These are phyloP conservation scores for Nannoperca obscura DNA, from an alignment of 2,797 vertebrate genomes.

Conservation along the genomic window DNA sequence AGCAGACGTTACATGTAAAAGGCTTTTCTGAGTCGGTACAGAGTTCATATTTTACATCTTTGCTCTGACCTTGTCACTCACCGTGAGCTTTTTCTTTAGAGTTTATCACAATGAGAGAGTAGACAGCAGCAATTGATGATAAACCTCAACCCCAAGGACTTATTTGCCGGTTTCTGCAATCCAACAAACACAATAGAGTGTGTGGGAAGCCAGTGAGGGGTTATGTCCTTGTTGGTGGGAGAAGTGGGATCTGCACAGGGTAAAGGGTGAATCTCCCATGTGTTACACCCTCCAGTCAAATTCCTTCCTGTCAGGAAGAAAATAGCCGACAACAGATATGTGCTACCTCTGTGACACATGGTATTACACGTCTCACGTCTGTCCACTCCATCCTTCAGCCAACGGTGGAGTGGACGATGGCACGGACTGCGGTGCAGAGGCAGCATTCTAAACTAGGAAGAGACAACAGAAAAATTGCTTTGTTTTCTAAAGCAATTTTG, in stretches of 20 bases:
- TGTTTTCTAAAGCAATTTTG: not conserved
- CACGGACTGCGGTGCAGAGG: slow-evolving; percentile 3
- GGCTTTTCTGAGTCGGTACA: not conserved
- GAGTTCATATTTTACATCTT: not conserved
- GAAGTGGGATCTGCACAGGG: slow-evolving; percentile 22
- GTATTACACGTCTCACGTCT: slow-evolving; percentile 2
- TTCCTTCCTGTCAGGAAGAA: slow-evolving; percentile 25
- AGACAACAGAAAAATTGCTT: not conserved
- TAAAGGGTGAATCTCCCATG: slow-evolving; percentile 20
- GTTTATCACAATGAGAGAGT: not conserved
- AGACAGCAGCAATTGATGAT: not conserved
- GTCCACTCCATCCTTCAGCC: slow-evolving; percentile 18
- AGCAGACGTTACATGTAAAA: not conserved
- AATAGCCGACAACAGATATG: slow-evolving; percentile 3
- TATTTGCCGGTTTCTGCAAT: slow-evolving; percentile 6
- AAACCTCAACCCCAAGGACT: not conserved
- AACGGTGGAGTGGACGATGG: slow-evolving; percentile 1
- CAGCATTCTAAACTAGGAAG: not conserved
- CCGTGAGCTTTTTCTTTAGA: not conserved
- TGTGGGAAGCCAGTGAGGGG: not conserved
- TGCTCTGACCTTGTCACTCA: not conserved
- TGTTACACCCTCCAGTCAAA: slow-evolving; percentile 41
- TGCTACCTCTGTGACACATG: slow-evolving; percentile 19
- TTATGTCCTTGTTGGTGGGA: slow-evolving; percentile 1
- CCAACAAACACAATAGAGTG: slow-evolving; percentile 1